Evolutionary conservation across 1,140 invertebrate species (phyloP).

Genomic region (Glossosoma conforme): DNA sequence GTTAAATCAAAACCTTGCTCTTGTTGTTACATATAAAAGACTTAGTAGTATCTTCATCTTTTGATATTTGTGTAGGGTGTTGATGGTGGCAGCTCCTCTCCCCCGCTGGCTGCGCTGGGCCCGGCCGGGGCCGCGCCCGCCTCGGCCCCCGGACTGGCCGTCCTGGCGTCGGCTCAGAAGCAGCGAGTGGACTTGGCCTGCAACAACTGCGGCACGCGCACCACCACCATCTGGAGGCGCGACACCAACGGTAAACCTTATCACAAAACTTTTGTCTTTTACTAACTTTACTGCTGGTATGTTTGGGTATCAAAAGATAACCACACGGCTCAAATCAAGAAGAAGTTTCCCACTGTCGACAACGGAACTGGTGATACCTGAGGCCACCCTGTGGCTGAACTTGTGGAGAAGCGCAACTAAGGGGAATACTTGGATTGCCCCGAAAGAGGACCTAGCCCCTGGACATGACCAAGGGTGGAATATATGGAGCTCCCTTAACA

Average conservation of each 20-base stretch:
- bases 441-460: too few species aligned
- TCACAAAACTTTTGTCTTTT: not conserved
- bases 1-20: not conserved
- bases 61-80: not conserved
- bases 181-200: constrained; percentile 67
- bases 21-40: not conserved
- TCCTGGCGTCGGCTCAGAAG: constrained; percentile 31
- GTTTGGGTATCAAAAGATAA: too few species aligned
- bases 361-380: too few species aligned
- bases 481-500: too few species aligned
- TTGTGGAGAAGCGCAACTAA: too few species aligned
- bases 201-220: constrained; percentile 81
- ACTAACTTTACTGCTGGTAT: too few species aligned
- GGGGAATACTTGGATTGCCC: too few species aligned
- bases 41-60: not conserved
- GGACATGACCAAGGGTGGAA: too few species aligned
- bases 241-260: constrained; percentile 65
- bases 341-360: too few species aligned
- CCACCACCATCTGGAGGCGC: constrained; percentile 88
- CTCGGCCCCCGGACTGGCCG: constrained; percentile 7
- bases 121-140: constrained; percentile 4
- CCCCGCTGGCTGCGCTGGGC: not conserved
- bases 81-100: constrained; percentile 2
- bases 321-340: too few species aligned
- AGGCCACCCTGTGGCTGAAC: too few species aligned